Evolutionary conservation across 2,888 invertebrate genomes (phyloP).

Genomic region (Timandra comae): DNA sequence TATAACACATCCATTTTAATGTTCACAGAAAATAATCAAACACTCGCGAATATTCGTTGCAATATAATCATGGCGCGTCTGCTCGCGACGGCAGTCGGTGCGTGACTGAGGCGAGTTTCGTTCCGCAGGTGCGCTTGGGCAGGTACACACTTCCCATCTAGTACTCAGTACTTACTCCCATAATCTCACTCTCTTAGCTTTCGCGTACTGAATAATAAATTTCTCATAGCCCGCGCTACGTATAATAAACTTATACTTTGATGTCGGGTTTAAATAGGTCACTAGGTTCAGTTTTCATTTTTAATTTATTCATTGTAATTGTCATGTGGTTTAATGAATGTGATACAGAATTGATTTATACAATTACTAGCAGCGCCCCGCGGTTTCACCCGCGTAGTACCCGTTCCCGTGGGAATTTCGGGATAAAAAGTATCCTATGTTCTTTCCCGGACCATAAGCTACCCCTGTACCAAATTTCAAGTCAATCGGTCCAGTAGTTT

Average conservation of each 20-base stretch:
- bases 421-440: no score
- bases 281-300: constrained; percentile 18
- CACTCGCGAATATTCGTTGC: constrained; percentile 53
- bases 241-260: constrained; percentile 24
- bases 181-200: constrained; percentile 31
- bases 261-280: constrained; percentile 29
- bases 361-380: no score
- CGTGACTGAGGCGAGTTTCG: constrained; percentile 36
- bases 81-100: constrained; percentile 30
- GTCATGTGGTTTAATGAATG: no score
- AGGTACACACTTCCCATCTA: constrained; percentile 22
- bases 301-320: no score
- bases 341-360: no score
- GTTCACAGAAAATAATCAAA: constrained; percentile 37
- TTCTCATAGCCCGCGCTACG: constrained; percentile 40
- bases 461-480: no score
- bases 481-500: no score
- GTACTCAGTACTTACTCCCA: constrained; percentile 1
- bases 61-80: constrained; percentile 44
- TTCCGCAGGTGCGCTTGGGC: constrained; percentile 44
- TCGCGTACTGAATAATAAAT: constrained; percentile 59
- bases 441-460: no score
- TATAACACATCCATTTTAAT: constrained; percentile 57
- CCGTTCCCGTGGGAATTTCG: no score
- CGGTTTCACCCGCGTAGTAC: no score